Conservation (phyloP, 2,888 invertebrate species). For the Acrocera orbiculus region DNA sequence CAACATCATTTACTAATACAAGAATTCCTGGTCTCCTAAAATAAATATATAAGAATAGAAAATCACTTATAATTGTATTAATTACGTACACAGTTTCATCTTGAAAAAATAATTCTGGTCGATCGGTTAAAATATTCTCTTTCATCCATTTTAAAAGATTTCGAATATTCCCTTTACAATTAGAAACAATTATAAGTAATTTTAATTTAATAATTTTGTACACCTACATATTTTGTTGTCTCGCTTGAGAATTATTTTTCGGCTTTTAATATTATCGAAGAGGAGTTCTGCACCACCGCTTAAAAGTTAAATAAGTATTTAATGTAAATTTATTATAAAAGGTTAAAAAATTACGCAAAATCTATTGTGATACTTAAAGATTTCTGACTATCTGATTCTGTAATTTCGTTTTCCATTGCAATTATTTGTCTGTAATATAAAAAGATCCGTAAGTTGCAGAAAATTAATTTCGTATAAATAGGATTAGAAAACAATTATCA, state of each 20-base stretch:
- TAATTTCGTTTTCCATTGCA: too few species aligned
- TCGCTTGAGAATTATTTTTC: conserved; percentile 45
- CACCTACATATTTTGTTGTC: conserved; percentile 24
- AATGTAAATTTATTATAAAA: too few species aligned
- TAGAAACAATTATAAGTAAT: conserved; percentile 22
- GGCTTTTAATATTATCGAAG: conserved; percentile 63
- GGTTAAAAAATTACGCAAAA: too few species aligned
- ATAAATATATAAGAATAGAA: too few species aligned
- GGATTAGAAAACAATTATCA: too few species aligned
- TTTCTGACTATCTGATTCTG: too few species aligned
- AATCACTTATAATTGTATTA: conserved; percentile 1
- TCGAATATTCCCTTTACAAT: conserved; percentile 44
- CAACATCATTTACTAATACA: conserved; percentile 83
- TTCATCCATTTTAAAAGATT: conserved; percentile 66
- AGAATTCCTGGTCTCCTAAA: conserved; percentile 68
- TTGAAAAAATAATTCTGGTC: conserved; percentile 52
- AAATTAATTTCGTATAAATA: too few species aligned
- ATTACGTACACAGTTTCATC: conserved; percentile 29
- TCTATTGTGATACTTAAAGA: too few species aligned
- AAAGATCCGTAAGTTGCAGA: too few species aligned
- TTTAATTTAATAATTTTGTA: conserved; percentile 14
- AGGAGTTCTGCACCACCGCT: conserved; percentile 86
- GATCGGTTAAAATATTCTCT: conserved; percentile 64
- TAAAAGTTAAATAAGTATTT: conserved; percentile 19
- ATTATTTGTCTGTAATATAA: too few species aligned